phyloP scores from a whole-genome alignment of 92 coral and sea anemone genomes.

The Hydrozoanthus gracilis region DNA sequence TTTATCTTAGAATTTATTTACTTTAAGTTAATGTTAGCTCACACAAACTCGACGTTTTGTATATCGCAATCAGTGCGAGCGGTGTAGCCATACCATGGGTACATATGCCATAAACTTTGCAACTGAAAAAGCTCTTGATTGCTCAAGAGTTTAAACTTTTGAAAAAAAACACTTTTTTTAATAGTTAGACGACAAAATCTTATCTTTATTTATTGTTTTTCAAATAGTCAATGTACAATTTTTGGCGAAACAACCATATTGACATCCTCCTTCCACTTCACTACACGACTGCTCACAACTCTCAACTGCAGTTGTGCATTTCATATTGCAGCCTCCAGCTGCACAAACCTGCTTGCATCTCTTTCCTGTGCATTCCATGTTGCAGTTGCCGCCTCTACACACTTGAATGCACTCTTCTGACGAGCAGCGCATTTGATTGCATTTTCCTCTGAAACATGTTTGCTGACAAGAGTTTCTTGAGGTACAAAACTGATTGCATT shows the following conservation, averaged over 20 bases:
- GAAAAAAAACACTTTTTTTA: too few species aligned
- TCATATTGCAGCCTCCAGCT: slow-evolving; percentile 78
- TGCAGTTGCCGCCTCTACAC: slow-evolving; percentile 71
- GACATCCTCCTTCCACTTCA: slow-evolving; percentile 52
- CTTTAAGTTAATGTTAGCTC: too few species aligned
- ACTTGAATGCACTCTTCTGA: slow-evolving; percentile 65
- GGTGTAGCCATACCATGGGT: too few species aligned
- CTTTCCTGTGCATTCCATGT: slow-evolving; percentile 77
- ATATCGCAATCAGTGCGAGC: too few species aligned
- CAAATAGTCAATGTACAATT: slow-evolving; percentile 46
- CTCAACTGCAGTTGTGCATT: slow-evolving; percentile 65
- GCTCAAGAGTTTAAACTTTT: too few species aligned
- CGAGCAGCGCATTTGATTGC: slow-evolving; percentile 75
- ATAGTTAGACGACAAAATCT: too few species aligned
- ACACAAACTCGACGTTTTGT: too few species aligned
- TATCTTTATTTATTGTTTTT: neutral
- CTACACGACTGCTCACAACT: slow-evolving; percentile 72
- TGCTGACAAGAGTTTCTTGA: slow-evolving; percentile 67
- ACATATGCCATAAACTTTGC: too few species aligned
- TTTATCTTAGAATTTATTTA: too few species aligned
- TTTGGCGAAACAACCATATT: slow-evolving; percentile 68
- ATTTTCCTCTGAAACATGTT: slow-evolving; percentile 71
- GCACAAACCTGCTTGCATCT: slow-evolving; percentile 80
- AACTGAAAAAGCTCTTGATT: too few species aligned
- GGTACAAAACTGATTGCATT: slow-evolving; percentile 69